Evolutionary conservation across 2,113 vertebrate genomes (phyloP), one percentile per base, ranked within the genome.

Genomic region (Aptenodytes forsteri): DNA sequence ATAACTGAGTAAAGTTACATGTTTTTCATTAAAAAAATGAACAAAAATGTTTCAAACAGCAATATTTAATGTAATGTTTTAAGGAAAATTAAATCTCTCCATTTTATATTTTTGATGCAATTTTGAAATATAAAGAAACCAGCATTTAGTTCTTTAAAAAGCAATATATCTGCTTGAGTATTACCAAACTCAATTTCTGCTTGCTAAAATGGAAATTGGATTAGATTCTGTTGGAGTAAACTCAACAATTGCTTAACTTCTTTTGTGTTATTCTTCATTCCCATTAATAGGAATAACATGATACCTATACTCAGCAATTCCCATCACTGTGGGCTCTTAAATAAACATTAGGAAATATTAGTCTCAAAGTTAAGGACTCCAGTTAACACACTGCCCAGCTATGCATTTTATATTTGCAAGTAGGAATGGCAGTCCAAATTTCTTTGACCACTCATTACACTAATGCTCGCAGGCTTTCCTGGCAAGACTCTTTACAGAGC

Each of bases 201-300:
- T 78, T 58, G 66, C 84, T 95, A 95, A 97, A 96, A 97, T 96
- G 96, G 93, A 97, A 97, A 97, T 90, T 96, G 95, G 96, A 97
- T 94, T 90, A 81, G 90, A 86, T 95, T 94, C 76, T 90, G 15
- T 32, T 93, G 83, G 88, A 93, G 76, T 50, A 83, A 93, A 78
- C 85, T 92, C 97, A 95, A 86, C 71, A 83, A 88, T 89, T 94
- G 67, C 87, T 96, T 83, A 97, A 95, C 67, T 89, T 86, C 90
- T 95, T 92, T 83, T 47, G 88, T 89, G 88, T 90, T 94, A 88
- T 75, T 94, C 83, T 83, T 95, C 82, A 13, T 83, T 87, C 71
- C 67, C 86, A 89, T 86, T 96, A 97, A 97, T 61, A 93, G 50
- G 59, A 95, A 95, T 93, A 89, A 92, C 86, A 64, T 4, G 38